Evolutionary conservation across 1,140 invertebrate species (phyloP), one percentile per base, ranked within the genome.

Genomic region (Papilio dardanus): DNA sequence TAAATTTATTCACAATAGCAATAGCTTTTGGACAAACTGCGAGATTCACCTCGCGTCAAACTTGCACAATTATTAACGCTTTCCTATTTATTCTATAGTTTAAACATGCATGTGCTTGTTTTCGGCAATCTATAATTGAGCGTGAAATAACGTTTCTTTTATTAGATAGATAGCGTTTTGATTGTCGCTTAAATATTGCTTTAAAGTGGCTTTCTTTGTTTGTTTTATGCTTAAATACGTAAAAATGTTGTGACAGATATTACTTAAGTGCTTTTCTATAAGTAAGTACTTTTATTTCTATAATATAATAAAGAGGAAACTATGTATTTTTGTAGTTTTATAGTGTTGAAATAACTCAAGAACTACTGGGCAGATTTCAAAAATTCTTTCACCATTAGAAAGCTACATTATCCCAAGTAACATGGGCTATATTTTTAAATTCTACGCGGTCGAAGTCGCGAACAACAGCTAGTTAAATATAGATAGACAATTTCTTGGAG

Each of bases 101-200:
- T 24, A 54, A 54, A 3, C 19, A 10, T 14, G 30, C 54, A 30
- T n/a, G 12, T 28, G 21, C 0, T 19, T 7, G n/a, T 28, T 62
- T 62, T 62, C 54, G 24, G 10, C 24, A 62, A 62, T 62, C 4
- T 62, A 62, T 62, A 62, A 62, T 62, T 30, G 10, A 62, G 54
- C 54, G 54, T 62, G 12, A 62, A 62, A 62, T 28, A 62, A 62
- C 54, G 21, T 62, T 62, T 62, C 8, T 30, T 62, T 62, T 30
- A 12, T 54, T 54, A 62, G 24, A 62, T 28, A 28, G 8, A 28
- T 28, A 62, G 12, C 24, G 10, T 28, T 28, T 28, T 12, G 24
- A 28, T 6, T 5, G 3, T 46, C 42, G 5, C 24, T 24, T 7
- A 12, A 62, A 28, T 10, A 62, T 62, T 12, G 24, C 54, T 28